Base-by-base conservation (phyloP, 2,888 invertebrate genomes). In the Malthinus flaveolus region DNA sequence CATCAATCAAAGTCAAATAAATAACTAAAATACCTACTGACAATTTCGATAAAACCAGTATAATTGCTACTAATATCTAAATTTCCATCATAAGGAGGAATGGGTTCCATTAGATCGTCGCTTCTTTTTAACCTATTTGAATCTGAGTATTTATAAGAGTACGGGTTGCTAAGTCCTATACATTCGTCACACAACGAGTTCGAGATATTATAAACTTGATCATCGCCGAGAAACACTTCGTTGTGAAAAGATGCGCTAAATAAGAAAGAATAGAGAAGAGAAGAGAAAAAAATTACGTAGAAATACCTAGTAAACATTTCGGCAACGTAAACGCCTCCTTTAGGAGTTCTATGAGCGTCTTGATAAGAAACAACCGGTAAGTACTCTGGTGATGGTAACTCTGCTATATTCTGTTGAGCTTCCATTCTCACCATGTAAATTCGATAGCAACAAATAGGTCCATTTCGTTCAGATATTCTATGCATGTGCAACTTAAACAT, bases 371-470 rank as follows among this genome's bases (percentile, higher is more conserved):
- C 83, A 4, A 93, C 81, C 1, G 82, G 82, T n/a, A 92, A 79
- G 65, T 88, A 85, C 63, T 85, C 84, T 0, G 93, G 91, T 0
- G 82, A 73, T 0, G 88, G 88, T 36, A 93, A 77, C 68, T 87
- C 87, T 15, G 84, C 84, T 68, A 88, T 81, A 56, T 84, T 86
- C 55, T 82, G 83, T 48, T 85, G 82, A 0, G 84, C 81, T 33
- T 83, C 81, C 67, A 94, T 80, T 45, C 88, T 85, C 0, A 94
- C 88, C 75, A 94, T 80, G 78, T 90, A 90, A 37, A 94, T 83
- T 66, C 93, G 84, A 75, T 91, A 92, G 70, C 93, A 95, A 76
- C 93, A 94, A 67, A 95, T 92, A 0, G 89, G 89, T 0, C 95
- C 95, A 70, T 93, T 93, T 52, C 93, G 81, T 74, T 95, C 93